Evolutionary conservation across 2,113 vertebrate species (phyloP), one percentile per base, ranked within the genome.

Genomic region (Carassius carassius): DNA sequence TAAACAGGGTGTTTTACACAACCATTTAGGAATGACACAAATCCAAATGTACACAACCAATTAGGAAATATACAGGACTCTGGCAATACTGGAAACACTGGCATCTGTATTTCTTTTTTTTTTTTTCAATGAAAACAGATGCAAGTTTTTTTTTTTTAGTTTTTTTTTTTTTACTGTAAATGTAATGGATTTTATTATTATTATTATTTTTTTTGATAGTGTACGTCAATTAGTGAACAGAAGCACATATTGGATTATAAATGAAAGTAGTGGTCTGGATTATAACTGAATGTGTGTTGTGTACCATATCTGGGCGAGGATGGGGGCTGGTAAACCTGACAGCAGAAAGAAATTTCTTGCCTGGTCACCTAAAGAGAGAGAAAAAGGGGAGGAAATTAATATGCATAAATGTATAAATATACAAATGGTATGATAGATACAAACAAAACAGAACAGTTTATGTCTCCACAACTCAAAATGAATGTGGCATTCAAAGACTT

Each of bases 251-350:
- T 65, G 60, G n/a, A 80, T 80, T 80, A 29, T 41, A 11, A 44
- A 41, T 41, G 11, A 69, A 49, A 63, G 23, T 16, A 56, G 62
- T 19, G 41, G 1, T 3, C 65, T 75, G 11, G 7, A 67, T 84
- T 78, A 65, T 9, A 44, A 47, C 49, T 35, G 6, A 72, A 23
- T 62, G 14, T 44, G 29, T 29, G 5, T 25, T 85, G 94, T 96
- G 95, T 94, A 99, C 98, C 98, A 99, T 95, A 99, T 99, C 90
- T 99, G 98, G 91, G 98, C 98, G 90, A 99, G 94, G 90, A 99
- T 95, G n/a, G 97, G 96, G 12, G 97, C 96, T 89, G 97, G 97
- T 91, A 99, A 95, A 70, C 98, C 97, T 84, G 98, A 99, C n/a
- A 99, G 98, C 85, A 99, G 96, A 93, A 99, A 99, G 90, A 99